A percentile compares a stretch with the other conserved stretches of the same genome.
Conservation (phyloP, 2,888 invertebrate species). For the Andrena hattorfiana region DNA sequence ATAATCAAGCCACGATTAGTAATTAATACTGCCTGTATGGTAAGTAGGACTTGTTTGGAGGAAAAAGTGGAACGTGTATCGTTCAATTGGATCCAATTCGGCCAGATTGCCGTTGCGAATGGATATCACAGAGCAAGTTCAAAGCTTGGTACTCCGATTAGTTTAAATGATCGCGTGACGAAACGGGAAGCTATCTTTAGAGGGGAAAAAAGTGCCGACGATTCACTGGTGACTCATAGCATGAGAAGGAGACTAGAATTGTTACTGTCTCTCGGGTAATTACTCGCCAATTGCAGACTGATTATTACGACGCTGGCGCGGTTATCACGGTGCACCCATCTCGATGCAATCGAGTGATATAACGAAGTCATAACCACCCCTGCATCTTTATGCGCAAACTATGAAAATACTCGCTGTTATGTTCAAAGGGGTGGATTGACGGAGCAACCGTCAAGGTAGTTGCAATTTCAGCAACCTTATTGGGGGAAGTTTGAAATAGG, state of each 20-base stretch:
- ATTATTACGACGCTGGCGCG: constrained; percentile 13
- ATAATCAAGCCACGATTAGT: too few species aligned
- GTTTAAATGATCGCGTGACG: constrained; percentile 56
- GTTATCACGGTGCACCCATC: neutral
- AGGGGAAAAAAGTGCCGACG: constrained; percentile 54
- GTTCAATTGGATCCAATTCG: neutral
- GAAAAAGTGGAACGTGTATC: too few species aligned
- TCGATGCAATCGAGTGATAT: neutral
- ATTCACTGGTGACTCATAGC: constrained; percentile 66
- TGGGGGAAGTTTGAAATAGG: neutral
- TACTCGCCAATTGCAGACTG: constrained; percentile 26
- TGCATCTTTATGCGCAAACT: neutral
- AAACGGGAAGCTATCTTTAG: constrained; percentile 65
- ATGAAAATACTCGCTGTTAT: neutral
- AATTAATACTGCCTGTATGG: neutral
- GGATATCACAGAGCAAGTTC: constrained; percentile 26
- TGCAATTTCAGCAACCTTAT: neutral
- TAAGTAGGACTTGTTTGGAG: neutral
- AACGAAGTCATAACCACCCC: neutral
- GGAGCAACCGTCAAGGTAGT: neutral
- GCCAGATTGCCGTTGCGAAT: neutral
- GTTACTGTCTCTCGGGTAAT: constrained; percentile 43
- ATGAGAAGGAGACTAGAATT: constrained; percentile 49
- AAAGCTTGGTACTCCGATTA: constrained; percentile 50
- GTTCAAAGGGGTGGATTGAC: neutral